Evolutionary conservation across 2,113 vertebrate genomes (phyloP).

Genomic region (Mandrillus leucophaeus): DNA sequence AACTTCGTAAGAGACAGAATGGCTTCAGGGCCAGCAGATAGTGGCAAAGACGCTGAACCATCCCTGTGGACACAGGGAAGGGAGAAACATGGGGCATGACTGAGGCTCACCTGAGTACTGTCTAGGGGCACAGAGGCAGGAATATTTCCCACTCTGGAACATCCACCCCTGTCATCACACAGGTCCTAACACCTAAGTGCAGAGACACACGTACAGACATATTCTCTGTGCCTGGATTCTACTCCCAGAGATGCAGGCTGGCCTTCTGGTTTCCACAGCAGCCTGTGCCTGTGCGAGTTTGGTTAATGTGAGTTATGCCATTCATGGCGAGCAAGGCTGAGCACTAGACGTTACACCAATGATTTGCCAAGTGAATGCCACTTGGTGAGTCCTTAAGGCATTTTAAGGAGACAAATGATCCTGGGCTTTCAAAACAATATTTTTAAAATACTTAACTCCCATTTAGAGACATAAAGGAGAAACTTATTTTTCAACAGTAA

Average conservation of each 20-base stretch:
- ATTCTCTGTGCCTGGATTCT: not conserved
- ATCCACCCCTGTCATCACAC: not conserved
- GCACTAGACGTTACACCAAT: not conserved
- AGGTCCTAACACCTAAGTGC: not conserved
- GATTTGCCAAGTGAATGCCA: not conserved
- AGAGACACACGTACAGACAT: not conserved
- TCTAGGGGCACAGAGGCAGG: not conserved
- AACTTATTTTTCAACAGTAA: not conserved
- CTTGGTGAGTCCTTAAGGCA: not conserved
- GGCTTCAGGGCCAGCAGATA: not conserved
- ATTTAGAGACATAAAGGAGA: conserved; percentile 1
- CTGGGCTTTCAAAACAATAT: not conserved
- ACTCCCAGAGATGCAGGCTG: not conserved
- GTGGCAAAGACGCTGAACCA: not conserved
- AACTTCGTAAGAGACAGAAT: not conserved
- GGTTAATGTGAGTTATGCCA: not conserved
- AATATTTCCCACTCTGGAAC: not conserved
- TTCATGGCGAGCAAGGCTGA: not conserved
- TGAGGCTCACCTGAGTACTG: not conserved
- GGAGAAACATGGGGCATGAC: not conserved
- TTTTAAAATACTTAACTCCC: not conserved
- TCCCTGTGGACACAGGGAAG: not conserved
- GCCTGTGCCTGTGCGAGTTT: not conserved
- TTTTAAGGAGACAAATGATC: not conserved
- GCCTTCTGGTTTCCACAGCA: not conserved